Base-by-base conservation (phyloP, 1,140 invertebrate species). In the Ylistrum balloti region DNA sequence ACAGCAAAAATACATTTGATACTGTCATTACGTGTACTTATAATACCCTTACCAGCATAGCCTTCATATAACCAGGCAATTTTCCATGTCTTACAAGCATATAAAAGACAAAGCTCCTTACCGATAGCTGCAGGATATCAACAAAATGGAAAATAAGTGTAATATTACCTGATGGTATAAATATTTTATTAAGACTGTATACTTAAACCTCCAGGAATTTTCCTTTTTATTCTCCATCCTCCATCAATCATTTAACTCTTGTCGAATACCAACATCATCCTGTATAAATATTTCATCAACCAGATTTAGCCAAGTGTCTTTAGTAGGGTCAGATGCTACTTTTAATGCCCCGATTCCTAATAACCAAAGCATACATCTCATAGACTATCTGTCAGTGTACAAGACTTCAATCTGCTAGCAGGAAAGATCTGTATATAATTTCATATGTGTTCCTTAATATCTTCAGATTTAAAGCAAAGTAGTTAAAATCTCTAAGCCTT, bases 171-270 rank as follows among this genome's bases (percentile, higher is more conserved):
- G 56, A 74, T 74, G 56, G 15, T 74, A n/a, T 74, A 74, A 74
- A 74, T 74, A 74, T 74, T 74, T 74, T 74, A 74, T 74, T 74
- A 74, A n/a, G 56, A 74, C 17, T n/a, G 56, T 74, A 74, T 74
- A 74, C 56, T 74, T n/a, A 74, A 74, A 9, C 56, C 56, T 28
- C 56, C 56, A 74, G 56, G 56, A 74, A 74, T 74, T 28, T 74
- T n/a, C n/a, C 56, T n/a, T 5, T 17, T 45, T 74, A 74, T 74
- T 74, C 56, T n/a, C 56, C n/a, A 28, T 74, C 28, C 56, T 74
- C 56, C 56, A 74, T 74, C 56, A 1, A 74, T 74, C 56, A 74
- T 74, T 74, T 74, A 74, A n/a, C 5, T 28, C 41, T 74, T 74
- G 56, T 74, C 56, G 22, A 74, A 74, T 74, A 22, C 22, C 56